A percentile compares a stretch with the other conserved stretches of the same genome.
phyloP scores from a whole-genome alignment of 2,888 invertebrate genomes.

The Papilio protenor region DNA sequence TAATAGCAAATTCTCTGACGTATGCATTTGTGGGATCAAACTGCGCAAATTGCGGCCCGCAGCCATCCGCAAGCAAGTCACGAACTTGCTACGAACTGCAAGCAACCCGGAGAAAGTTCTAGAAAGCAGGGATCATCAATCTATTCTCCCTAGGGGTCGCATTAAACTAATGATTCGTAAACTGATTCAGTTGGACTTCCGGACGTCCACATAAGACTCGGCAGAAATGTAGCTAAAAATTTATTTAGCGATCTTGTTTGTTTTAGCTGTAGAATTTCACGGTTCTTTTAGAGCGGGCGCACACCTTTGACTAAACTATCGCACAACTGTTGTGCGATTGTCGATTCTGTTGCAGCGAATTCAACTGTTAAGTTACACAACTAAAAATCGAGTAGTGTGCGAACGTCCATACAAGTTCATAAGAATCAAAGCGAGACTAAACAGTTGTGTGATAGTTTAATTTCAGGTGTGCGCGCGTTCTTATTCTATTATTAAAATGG shows the following conservation, averaged over 20 bases:
- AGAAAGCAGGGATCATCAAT: not conserved
- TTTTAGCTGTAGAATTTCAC: not conserved
- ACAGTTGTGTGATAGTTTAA: too few relatives aligned
- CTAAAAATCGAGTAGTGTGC: too few relatives aligned
- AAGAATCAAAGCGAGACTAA: too few relatives aligned
- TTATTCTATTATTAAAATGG: not conserved
- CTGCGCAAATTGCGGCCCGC: constrained; percentile 22
- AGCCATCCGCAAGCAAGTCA: constrained; percentile 21
- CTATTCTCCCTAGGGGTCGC: not conserved
- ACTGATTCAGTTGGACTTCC: not conserved
- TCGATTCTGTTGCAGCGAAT: too few relatives aligned
- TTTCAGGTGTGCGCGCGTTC: too few relatives aligned
- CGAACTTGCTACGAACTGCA: constrained; percentile 13
- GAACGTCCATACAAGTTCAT: too few relatives aligned
- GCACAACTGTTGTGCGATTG: too few relatives aligned
- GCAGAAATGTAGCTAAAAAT: too few relatives aligned
- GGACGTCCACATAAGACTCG: not conserved
- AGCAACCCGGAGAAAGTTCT: constrained; percentile 4
- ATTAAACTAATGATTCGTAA: not conserved
- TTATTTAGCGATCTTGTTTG: not conserved
- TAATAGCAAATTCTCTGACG: constrained; percentile 5
- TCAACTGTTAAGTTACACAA: too few relatives aligned
- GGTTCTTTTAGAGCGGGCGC: not conserved
- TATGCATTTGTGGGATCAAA: constrained; percentile 16
- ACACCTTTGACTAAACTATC: too few relatives aligned